These are phyloP conservation scores for Argyrosomus japonicus DNA, from an alignment of 2,113 vertebrate genomes.

Conservation along the genomic window DNA sequence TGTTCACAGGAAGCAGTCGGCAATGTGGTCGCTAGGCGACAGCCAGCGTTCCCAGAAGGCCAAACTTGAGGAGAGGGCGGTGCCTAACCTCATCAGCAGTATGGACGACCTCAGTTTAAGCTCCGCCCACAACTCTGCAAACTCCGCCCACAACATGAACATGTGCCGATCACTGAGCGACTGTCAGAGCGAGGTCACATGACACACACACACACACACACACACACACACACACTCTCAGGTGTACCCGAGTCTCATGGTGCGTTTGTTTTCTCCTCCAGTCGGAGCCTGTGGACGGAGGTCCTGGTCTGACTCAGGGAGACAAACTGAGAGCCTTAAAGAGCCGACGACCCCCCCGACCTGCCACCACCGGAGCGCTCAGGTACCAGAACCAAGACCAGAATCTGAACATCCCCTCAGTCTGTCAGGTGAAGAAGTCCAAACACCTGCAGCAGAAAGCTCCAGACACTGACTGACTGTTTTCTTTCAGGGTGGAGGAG, in stretches of 20 bases:
- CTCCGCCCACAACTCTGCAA: slow-evolving; percentile 50
- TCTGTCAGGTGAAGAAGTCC: too few relatives aligned
- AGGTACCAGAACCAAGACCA: slow-evolving; percentile 77
- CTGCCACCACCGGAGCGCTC: slow-evolving; percentile 84
- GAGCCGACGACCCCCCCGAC: slow-evolving; percentile 86
- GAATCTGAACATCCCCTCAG: too few relatives aligned
- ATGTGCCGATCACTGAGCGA: slow-evolving; percentile 80
- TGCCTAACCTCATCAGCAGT: slow-evolving; percentile 88
- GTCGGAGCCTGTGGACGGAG: slow-evolving; percentile 84
- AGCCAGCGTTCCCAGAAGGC: slow-evolving; percentile 79
- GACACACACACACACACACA: not conserved
- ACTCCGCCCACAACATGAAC: slow-evolving; percentile 63
- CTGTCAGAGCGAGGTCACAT: slow-evolving; percentile 48
- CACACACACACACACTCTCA: not conserved
- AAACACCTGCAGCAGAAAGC: too few relatives aligned
- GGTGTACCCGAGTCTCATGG: not conserved
- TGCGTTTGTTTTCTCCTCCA: slow-evolving; percentile 68
- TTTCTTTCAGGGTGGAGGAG: slow-evolving; percentile 81
- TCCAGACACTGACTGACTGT: not conserved
- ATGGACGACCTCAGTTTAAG: slow-evolving; percentile 89
- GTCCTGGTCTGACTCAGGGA: slow-evolving; percentile 89
- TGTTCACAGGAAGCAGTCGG: slow-evolving; percentile 88
- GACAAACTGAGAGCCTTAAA: slow-evolving; percentile 98
- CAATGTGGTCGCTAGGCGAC: slow-evolving; percentile 92
- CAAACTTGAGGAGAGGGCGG: slow-evolving; percentile 84